phyloP scores from a whole-genome alignment of 2,113 vertebrate species.

The Proteles cristata region DNA sequence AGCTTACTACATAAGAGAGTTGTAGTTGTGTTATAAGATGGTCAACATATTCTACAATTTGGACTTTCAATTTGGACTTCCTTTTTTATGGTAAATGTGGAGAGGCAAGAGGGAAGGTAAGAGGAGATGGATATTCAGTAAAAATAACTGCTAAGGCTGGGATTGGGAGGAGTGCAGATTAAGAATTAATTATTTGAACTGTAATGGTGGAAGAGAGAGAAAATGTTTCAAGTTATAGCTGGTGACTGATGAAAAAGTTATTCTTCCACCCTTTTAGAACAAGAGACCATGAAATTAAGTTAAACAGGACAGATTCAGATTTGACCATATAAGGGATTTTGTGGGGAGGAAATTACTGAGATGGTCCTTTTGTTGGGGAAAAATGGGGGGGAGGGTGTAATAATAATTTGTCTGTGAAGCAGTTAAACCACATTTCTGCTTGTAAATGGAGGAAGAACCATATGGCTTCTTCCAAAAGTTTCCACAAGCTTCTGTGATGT shows the following conservation, averaged over 20 bases:
- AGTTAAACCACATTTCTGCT: slow-evolving; percentile 67
- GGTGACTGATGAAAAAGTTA: slow-evolving; percentile 35
- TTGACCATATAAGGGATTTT: slow-evolving; percentile 28
- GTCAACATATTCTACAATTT: not conserved
- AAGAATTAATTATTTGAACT: not conserved
- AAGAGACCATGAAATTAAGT: slow-evolving; percentile 60
- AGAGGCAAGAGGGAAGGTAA: no score
- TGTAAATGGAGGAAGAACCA: slow-evolving; percentile 35
- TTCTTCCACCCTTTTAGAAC: slow-evolving; percentile 38
- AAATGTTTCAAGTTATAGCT: not conserved
- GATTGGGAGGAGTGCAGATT: not conserved
- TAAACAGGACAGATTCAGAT: slow-evolving; percentile 29
- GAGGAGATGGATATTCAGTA: not conserved
- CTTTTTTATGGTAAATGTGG: not conserved
- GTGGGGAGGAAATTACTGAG: not conserved
- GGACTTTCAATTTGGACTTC: not conserved
- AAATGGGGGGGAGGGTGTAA: not conserved
- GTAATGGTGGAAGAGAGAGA: not conserved
- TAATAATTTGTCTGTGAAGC: slow-evolving; percentile 70
- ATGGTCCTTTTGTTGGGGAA: not conserved
- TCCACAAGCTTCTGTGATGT: slow-evolving; percentile 61
- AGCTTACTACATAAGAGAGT: not conserved
- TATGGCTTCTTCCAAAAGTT: slow-evolving; percentile 16
- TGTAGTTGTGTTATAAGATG: not conserved
- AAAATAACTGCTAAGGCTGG: not conserved